Base-by-base conservation (phyloP, 2,797 vertebrate genomes). In the Poeciliopsis infans region DNA sequence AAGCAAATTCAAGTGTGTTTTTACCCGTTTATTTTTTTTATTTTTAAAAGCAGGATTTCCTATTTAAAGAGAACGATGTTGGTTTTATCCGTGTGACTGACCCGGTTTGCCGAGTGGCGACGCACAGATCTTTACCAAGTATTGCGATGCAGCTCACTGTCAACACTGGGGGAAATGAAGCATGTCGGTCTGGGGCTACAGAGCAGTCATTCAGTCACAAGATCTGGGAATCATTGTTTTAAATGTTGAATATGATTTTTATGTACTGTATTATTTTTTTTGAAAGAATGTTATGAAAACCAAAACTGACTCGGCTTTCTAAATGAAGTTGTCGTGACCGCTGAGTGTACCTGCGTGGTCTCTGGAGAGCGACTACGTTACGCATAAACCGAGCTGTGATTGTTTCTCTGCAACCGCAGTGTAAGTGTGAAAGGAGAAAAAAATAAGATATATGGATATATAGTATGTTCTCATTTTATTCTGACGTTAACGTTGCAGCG, bases 381-480 rank as follows among this genome's bases (percentile, higher is more conserved):
- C 33, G 81, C 68, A 77, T 33, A 80, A 61, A 86, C 74, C 0
- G 83, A 88, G 79, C 87, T 93, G 86, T 86, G 86, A 90, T 88
- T 88, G 31, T 87, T 49, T 80, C 71, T 81, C 51, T 88, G 81
- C 72, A 79, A 72, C 76, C 83, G 72, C 76, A 85, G 59, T 88
- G 87, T 43, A 88, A 89, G 71, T 87, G 87, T 86, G 76, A 85
- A 77, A 86, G 85, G 85, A 85, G 36, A 84, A 85, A 85, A 80
- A 80, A 88, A 86, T 90, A 86, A 77, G n/a, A 88, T 78, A 74
- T 81, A 79, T 86, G 85, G 84, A 91, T 83, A 88, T 88, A 89
- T 93, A 92, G 85, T 94, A 90, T 93, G 94, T 79, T 92, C 90
- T 89, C 88, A 92, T 76, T 91, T 81, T 86, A 83, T 89, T 76